phyloP scores from a whole-genome alignment of 2,113 vertebrate species.

The Apaloderma vittatum region DNA sequence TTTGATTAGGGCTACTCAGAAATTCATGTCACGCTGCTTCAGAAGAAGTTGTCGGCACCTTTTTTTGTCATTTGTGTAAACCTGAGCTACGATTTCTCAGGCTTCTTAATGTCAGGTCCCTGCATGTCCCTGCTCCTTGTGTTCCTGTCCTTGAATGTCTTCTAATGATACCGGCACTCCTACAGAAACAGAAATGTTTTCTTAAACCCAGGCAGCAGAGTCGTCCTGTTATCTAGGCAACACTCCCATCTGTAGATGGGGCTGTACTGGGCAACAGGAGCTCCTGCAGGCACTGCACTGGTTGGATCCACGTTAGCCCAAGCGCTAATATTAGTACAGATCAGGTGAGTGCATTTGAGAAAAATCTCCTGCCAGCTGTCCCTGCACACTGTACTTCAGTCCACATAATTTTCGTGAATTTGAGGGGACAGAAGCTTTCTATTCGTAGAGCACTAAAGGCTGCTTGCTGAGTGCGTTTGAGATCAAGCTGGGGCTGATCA shows the following conservation, averaged over 20 bases:
- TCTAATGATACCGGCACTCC: not conserved
- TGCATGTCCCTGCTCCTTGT: not conserved
- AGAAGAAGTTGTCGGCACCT: not conserved
- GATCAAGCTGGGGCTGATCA: not conserved
- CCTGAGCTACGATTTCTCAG: not conserved
- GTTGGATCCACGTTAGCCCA: accelerated
- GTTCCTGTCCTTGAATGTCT: not conserved
- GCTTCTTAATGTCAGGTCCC: not conserved
- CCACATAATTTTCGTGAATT: not conserved
- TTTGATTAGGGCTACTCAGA: not conserved
- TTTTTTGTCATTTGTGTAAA: not conserved
- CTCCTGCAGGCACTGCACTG: accelerated
- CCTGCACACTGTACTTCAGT: not conserved
- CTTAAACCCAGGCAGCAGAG: not conserved
- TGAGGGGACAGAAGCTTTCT: not conserved
- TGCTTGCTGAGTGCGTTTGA: not conserved
- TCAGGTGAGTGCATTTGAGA: accelerated
- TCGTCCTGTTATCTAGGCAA: not conserved
- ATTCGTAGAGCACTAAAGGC: not conserved
- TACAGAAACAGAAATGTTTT: not conserved
- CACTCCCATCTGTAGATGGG: not conserved
- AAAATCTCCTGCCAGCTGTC: not conserved
- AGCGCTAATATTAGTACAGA: not conserved
- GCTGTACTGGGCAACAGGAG: not conserved
- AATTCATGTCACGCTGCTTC: not conserved